Evolutionary conservation across 2,888 invertebrate species (phyloP), one percentile per base, ranked within the genome.

Genomic region (Apamea crenata): DNA sequence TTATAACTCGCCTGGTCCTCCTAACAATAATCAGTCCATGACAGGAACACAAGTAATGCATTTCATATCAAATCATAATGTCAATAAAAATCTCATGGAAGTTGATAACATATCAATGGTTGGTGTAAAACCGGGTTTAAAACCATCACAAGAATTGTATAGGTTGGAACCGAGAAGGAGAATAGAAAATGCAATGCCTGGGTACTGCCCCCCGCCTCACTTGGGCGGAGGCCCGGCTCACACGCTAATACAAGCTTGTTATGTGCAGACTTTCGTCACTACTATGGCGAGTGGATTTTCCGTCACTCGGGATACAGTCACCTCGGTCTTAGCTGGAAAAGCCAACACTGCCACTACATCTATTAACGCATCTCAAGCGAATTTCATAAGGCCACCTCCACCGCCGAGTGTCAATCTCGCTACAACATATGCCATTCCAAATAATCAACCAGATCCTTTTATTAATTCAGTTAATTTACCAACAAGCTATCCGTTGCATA

Each of bases 241-340:
- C 85, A 95, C 96, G 0, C 87, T 96, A 61, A 93, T 96, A 82
- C 96, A 96, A 86, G 92, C 96, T 3, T 96, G 96, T 88, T 96
- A 96, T 78, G 94, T 96, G 5, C 97, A 97, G 87, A 95, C 96
- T 0, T 95, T 93, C 85, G 95, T 97, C 0, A 96, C 96, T 2
- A 97, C 96, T 1, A 96, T 97, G 94, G 98, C 98, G 0, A 98
- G 98, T 91, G 98, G 98, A 16, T 98, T 98, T 92, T 98, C 98
- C 0, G 98, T 98, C 5, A 98, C 98, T 59, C 97, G 98, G 87
- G 98, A 98, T 92, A 98, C 98, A 0, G 98, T 98, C 36, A 99
- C 98, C 0, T 98, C 98, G 0, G 98, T 98, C 3, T 93, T 98
- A 82, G 98, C 98, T 4, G 98, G 98, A 6, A 97, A 98, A 92